Conservation (phyloP, 2,797 vertebrate genomes). For the Cichlasoma orientale region DNA sequence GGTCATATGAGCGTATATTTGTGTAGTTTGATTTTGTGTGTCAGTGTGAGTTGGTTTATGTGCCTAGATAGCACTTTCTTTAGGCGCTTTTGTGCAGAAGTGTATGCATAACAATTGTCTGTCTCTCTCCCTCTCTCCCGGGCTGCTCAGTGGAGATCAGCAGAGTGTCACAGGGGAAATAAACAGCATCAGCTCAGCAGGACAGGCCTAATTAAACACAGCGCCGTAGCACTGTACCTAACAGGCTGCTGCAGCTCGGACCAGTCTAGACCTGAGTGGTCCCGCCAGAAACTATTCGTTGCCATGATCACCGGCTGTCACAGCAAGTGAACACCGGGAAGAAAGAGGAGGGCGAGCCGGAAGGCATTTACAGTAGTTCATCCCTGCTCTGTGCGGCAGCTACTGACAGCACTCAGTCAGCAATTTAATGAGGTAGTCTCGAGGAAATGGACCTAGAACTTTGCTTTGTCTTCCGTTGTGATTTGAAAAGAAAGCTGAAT, state of each 20-base stretch:
- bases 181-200: conserved; percentile 79
- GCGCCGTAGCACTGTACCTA: conserved; percentile 58
- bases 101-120: conserved; percentile 56
- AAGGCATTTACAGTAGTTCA: conserved; percentile 36
- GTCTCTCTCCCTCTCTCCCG: conserved; percentile 25
- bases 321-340: conserved; percentile 54
- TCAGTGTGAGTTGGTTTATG: conserved; percentile 10
- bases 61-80: conserved; percentile 22
- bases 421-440: conserved; percentile 17
- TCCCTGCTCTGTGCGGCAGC: conserved; percentile 28
- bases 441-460: conserved; percentile 30
- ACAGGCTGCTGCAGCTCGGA: conserved; percentile 61
- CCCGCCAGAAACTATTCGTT: conserved; percentile 53
- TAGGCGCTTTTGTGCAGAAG: conserved; percentile 29
- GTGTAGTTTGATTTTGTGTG: conserved; percentile 4
- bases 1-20: neutral
- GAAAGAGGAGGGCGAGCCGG: conserved; percentile 23
- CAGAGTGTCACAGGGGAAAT: conserved; percentile 76
- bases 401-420: conserved; percentile 13
- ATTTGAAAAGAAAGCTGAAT: neutral
- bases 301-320: conserved; percentile 70
- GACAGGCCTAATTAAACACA: conserved; percentile 79
- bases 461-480: conserved; percentile 12
- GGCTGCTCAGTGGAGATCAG: conserved; percentile 70
- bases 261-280: conserved; percentile 63